Evolutionary conservation across 2,113 vertebrate species (phyloP).

Genomic region (Trachemys scripta): DNA sequence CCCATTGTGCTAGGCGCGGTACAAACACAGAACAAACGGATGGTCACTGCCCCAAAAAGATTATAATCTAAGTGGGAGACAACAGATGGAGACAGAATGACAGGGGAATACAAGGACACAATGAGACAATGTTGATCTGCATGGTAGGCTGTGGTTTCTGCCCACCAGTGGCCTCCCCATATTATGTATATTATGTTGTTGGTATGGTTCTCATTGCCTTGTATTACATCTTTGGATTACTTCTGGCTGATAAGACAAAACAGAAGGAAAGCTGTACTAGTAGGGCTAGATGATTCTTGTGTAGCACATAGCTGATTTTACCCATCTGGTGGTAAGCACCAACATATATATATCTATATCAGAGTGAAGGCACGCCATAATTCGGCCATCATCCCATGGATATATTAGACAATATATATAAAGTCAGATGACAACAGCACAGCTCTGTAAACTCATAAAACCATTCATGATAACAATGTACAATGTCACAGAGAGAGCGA

Average conservation of each 20-base stretch:
- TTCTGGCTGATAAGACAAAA: neutral
- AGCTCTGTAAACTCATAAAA: neutral
- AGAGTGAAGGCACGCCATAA: neutral
- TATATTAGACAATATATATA: neutral
- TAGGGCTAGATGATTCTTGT: neutral
- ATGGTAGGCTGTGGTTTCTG: neutral
- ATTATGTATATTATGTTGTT: neutral
- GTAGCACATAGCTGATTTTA: neutral
- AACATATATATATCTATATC: too few species aligned
- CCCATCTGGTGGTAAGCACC: neutral
- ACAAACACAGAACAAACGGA: too few species aligned
- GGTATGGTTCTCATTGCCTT: rapidly evolving
- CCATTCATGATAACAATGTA: neutral
- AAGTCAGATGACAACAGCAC: neutral
- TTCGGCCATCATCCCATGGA: neutral
- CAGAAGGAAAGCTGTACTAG: neutral
- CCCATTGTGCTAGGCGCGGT: too few species aligned
- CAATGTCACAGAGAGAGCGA: neutral
- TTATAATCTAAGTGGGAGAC: neutral
- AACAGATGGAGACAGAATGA: neutral
- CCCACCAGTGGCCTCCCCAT: neutral
- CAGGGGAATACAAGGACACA: too few species aligned
- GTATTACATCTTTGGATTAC: neutral
- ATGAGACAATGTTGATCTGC: neutral
- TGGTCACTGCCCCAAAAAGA: too few species aligned